Conservation (phyloP, 1,140 invertebrate species). For the Temnothorax nylanderi region DNA sequence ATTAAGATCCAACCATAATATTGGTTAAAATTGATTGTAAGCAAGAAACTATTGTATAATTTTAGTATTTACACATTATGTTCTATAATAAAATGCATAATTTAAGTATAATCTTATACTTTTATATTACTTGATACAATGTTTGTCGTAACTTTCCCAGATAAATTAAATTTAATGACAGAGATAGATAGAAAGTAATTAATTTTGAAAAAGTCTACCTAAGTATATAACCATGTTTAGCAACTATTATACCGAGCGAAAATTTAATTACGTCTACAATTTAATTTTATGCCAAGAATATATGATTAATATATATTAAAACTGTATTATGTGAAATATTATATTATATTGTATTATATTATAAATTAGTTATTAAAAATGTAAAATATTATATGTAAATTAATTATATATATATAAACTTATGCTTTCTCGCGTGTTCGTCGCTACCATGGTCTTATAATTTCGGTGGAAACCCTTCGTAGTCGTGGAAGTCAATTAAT, state of each 20-base stretch:
- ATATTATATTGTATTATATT: too few species aligned
- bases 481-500: constrained; percentile 65
- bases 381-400: background rate
- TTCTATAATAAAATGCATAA: too few species aligned
- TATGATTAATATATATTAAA: constrained; percentile 9
- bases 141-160: background rate
- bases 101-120: background rate
- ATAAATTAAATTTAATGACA: background rate
- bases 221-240: background rate
- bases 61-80: background rate
- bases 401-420: background rate
- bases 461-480: constrained; percentile 51
- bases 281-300: background rate
- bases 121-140: background rate
- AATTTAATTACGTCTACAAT: background rate
- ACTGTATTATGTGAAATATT: background rate
- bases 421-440: background rate
- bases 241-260: background rate
- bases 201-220: background rate
- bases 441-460: constrained; percentile 29
- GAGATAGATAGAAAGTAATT: background rate
- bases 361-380: background rate
- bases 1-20: background rate
- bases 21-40: background rate
- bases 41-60: background rate